Evolutionary conservation across 2,113 vertebrate species (phyloP), one percentile per base, ranked within the genome.

Genomic region (Syngnathoides biaculeatus): DNA sequence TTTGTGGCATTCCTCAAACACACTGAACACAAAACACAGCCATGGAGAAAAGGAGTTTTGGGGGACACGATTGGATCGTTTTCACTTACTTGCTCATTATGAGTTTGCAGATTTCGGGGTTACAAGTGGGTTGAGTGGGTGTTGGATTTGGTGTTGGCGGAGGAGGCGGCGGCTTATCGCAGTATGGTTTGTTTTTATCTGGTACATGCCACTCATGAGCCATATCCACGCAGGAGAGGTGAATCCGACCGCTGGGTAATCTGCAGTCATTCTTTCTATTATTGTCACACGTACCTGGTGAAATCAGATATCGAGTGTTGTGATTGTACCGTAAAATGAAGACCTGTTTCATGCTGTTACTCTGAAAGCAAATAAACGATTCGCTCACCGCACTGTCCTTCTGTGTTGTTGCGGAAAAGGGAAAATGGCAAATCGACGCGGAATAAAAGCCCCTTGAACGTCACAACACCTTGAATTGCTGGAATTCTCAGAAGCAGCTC

Each of bases 311-410:
- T 58, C 20, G 48, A 55, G n/a, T 20, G 55, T 52, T 38, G 47
- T 14, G 11, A 64, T 20, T 42, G 10, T 6, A n/a, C n/a, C 24
- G 9, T 43, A 26, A 74, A 27, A 59, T 50, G 22, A 12, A 38
- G 22, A 14, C 0, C 50, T 0, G 52, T 64, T 61, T 57, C 5
- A 3, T 19, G 9, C 47, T 67, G 10, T 47, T 14, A 30, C 55
- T 67, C 5, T 35, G n/a, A 67, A 13, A 45, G 9, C 38, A 65
- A 63, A 15, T 8, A 0, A 0, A 50, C 13, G 27, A n/a, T 30
- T 9, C 47, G 48, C 95, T 91, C 91, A 98, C 96, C 96, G 38
- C 96, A 98, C 61, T 96, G 96, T 75, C 96, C 96, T 85, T 97
- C 94, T 0, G 95, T 97, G 84, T 98, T 98, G 84, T 88, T 77